These are phyloP conservation scores for Cerceris rybyensis DNA, from an alignment of 2,888 invertebrate species.

Conservation along the genomic window DNA sequence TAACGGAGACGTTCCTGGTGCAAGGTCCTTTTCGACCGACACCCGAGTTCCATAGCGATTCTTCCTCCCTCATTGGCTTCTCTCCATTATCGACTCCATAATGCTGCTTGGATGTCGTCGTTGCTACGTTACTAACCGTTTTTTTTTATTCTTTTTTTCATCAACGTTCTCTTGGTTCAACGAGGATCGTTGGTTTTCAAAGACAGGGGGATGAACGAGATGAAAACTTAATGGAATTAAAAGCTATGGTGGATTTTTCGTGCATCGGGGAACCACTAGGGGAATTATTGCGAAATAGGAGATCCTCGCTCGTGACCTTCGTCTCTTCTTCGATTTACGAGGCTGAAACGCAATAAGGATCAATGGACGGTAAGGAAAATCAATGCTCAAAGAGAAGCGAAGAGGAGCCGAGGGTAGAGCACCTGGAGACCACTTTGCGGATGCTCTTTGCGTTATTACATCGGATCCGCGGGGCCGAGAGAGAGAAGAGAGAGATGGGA, in stretches of 20 bases:
- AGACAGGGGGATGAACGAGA: not conserved
- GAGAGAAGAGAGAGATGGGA: not conserved
- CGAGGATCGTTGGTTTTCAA: not conserved
- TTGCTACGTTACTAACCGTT: not conserved
- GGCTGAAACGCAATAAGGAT: conserved; percentile 42
- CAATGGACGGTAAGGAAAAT: conserved; percentile 40
- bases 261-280: not conserved
- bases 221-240: conserved; percentile 22
- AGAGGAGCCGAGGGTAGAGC: conserved; percentile 38
- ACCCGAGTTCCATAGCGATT: conserved; percentile 19
- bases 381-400: conserved; percentile 50
- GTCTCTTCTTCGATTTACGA: conserved; percentile 36
- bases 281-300: conserved; percentile 1
- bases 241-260: not conserved
- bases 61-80: not conserved
- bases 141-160: not conserved
- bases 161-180: conserved; percentile 18
- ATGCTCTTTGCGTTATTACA: conserved; percentile 67
- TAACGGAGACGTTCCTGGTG: conserved; percentile 45
- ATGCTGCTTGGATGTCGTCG: not conserved
- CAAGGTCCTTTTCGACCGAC: conserved; percentile 27
- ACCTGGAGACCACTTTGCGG: conserved; percentile 65
- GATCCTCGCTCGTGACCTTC: conserved; percentile 27
- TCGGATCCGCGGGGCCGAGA: conserved; percentile 14
- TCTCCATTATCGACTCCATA: conserved; percentile 36